Percentiles rank a stretch among this genome's conserved stretches.
Conservation (phyloP, 2,797 vertebrate genomes). For the Lutjanus argentimaculatus region DNA sequence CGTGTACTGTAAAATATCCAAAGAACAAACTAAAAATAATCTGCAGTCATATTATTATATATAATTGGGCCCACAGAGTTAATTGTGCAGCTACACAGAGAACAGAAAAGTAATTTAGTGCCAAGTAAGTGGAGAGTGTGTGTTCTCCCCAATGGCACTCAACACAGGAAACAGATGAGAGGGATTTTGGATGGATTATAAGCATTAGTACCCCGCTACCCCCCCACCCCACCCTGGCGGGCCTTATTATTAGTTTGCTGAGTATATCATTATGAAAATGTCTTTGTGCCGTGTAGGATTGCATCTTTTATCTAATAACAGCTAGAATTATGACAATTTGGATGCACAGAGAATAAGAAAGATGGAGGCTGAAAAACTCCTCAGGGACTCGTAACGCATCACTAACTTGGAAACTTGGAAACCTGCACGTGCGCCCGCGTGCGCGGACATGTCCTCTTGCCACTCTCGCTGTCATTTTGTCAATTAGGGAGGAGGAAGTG, state of each 20-base stretch:
- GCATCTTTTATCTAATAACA: slow-evolving; percentile 53
- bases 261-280: slow-evolving; percentile 59
- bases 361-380: slow-evolving; percentile 1
- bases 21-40: neutral
- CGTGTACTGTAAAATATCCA: slow-evolving; percentile 5
- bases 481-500: slow-evolving; percentile 37
- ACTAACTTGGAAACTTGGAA: neutral
- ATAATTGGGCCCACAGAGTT: slow-evolving; percentile 32
- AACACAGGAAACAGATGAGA: slow-evolving; percentile 58
- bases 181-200: slow-evolving; percentile 56
- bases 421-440: neutral
- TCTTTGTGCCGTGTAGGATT: slow-evolving; percentile 40
- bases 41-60: slow-evolving; percentile 15
- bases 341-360: slow-evolving; percentile 12
- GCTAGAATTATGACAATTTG: slow-evolving; percentile 34
- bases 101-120: slow-evolving; percentile 54
- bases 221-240: neutral
- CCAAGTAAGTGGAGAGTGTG: slow-evolving; percentile 5
- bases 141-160: slow-evolving; percentile 44
- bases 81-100: slow-evolving; percentile 33
- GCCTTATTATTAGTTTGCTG: slow-evolving; percentile 53
- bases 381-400: neutral
- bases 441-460: neutral
- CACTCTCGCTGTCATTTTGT: slow-evolving; percentile 37
- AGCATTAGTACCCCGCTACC: slow-evolving; percentile 34